Base-by-base conservation (phyloP, 2,113 vertebrate species). In the Sapajus apella region DNA sequence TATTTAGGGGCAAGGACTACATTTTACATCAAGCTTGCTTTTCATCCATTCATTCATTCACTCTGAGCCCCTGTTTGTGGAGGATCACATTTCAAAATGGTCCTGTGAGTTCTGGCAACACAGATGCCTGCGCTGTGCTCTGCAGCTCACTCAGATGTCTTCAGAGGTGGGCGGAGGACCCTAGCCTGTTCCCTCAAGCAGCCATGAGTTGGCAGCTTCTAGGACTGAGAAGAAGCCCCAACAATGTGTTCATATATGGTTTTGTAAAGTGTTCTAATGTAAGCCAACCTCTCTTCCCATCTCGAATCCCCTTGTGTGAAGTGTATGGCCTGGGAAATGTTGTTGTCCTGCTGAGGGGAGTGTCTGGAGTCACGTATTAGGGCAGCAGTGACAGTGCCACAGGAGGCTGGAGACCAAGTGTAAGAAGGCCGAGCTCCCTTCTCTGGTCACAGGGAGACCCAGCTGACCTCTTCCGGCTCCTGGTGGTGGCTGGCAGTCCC, bases 1-100 rank as follows among this genome's bases (percentile, higher is more conserved):
- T 21, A 56, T 17, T 7, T 37, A 43, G 21, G 21, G 56, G 13
- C 0, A 55, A 37, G 47, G 2, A n/a, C 70, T 21, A 21, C 0
- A 2, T 11, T 56, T n/a, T 66, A 5, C 47, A 20, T 32, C 43
- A 77, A 8, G 7, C 43, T 14, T 43, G 21, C 56, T 58, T 58
- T 58, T 58, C 56, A 56, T 56, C 56, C 56, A 23, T 58, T 23
- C 56, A 58, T 58, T 50, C 27, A 21, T 27, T 68, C 50, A 21
- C n/a, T 68, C 58, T 52, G 37, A 64, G n/a, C 12, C 2, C 52
- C 77, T 66, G 55, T 55, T 43, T 55, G 68, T 30, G 80, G 7
- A 77, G 66, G 50, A 25, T 25, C 16, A 4, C 37, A 20, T 37
- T 25, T 37, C 23, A 70, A n/a, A 43, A 9, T 9, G 25, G 47